These are phyloP conservation scores for Balanococcus diminutus DNA, from an alignment of 2,888 invertebrate genomes.

Conservation along the genomic window DNA sequence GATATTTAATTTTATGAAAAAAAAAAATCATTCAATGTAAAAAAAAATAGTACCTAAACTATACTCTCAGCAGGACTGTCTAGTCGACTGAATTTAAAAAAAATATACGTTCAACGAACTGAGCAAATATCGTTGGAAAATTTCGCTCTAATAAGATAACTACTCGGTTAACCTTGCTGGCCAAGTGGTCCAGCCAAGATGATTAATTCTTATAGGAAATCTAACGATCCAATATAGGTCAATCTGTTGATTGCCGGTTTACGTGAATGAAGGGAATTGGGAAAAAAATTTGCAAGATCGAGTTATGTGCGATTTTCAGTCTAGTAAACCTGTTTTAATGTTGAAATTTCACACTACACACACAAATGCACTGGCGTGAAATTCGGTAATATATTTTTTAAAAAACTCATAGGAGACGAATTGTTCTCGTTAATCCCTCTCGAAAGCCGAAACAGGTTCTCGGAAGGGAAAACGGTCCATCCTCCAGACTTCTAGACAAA, in stretches of 20 bases:
- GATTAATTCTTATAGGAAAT: neutral
- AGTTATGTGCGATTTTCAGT: conserved; percentile 17
- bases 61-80: neutral
- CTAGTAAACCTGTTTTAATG: conserved; percentile 4
- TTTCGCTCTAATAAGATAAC: neutral
- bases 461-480: neutral
- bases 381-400: neutral
- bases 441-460: neutral
- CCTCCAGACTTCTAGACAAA: neutral
- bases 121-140: neutral
- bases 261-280: neutral
- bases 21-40: too few species aligned
- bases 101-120: neutral
- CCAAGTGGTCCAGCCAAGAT: neutral
- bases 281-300: conserved; percentile 7
- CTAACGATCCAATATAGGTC: neutral
- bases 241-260: conserved; percentile 6
- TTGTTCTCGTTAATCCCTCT: conserved; percentile 12
- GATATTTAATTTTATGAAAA: neutral
- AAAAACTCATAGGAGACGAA: neutral
- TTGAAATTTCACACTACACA: conserved; percentile 10
- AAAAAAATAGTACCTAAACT: too few species aligned
- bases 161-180: neutral
- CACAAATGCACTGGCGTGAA: neutral
- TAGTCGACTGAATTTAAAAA: neutral